Base-by-base conservation (phyloP, 92 coral and sea anemone species). In the Phenganax marumi region DNA sequence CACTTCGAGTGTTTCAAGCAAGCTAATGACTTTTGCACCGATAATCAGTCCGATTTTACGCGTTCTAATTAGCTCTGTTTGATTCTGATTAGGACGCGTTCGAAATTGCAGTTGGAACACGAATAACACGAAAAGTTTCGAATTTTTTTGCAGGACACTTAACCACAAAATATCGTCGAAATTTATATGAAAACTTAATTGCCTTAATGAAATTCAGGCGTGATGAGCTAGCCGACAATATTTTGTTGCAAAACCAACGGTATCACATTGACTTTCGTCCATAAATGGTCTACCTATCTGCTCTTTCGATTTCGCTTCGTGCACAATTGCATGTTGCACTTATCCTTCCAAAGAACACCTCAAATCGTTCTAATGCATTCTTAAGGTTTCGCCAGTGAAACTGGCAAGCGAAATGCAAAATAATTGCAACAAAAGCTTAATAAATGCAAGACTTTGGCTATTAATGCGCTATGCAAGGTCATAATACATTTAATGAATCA, bases 181-280 rank as follows among this genome's bases (percentile, higher is more conserved):
- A 74, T 22, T 54, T 54, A 54, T 50, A 25, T 60, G 43, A 74
- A 56, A 76, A 76, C 57, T 10, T 76, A 76, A 76, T 76, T 76
- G 81, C 68, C 81, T 76, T 76, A 76, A 76, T 76, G 81, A 76
- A 46, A 76, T 76, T 76, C 68, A 56, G 68, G 22, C 62, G 68
- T 76, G 16, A 39, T 57, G 68, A 21, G 81, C 56, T 10, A 25
- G 58, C 50, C 49, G 81, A 50, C 79, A 21, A 74, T 74, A 61
- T 50, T 52, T 74, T 47, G 79, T 74, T 74, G 79, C 58, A 74
- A 74, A 74, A 74, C 25, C 52, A 24, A 60, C 68, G 81, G 81
- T 54, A 76, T 76, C 81, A 52, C 72, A 33, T 66, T 66, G 72
- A 66, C 72, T 66, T 66, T 66, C 72, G 24, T 17, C 58, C 81